A percentile compares a stretch with the other conserved stretches of the same genome.
Conservation (phyloP, 2,888 invertebrate genomes). For the Lasioglossum figueresi region DNA sequence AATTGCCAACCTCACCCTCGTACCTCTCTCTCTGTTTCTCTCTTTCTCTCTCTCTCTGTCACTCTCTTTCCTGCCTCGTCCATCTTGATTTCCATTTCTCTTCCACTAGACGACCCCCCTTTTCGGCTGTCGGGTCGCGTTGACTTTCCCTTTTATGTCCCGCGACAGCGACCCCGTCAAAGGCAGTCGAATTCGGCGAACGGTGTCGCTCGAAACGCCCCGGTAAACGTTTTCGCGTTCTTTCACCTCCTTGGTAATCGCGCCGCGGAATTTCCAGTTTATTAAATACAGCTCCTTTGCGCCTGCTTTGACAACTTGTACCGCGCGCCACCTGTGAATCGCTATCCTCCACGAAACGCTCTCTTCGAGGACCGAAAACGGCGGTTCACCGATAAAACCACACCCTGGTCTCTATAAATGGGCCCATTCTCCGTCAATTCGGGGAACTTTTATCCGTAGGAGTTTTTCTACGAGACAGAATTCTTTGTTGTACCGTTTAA, state of each 20-base stretch:
- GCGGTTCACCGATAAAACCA: not conserved
- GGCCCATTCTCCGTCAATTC: not conserved
- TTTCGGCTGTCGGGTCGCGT: slow-evolving; percentile 34
- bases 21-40: slow-evolving; percentile 36
- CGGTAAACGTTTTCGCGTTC: slow-evolving; percentile 38
- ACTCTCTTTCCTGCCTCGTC: slow-evolving; percentile 6
- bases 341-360: not conserved
- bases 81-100: slow-evolving; percentile 44
- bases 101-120: slow-evolving; percentile 27
- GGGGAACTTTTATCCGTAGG: too few relatives aligned
- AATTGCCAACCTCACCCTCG: slow-evolving; percentile 69
- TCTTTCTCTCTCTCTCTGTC: too few relatives aligned
- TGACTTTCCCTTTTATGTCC: slow-evolving; percentile 46
- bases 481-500: too few relatives aligned
- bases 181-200: slow-evolving; percentile 39
- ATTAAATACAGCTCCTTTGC: slow-evolving; percentile 25
- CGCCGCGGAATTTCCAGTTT: slow-evolving; percentile 18
- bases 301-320: not conserved
- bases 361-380: not conserved
- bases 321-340: not conserved
- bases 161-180: slow-evolving; percentile 13
- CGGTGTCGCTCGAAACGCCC: slow-evolving; percentile 7
- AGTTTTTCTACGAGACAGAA: too few relatives aligned
- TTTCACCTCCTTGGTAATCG: slow-evolving; percentile 29
- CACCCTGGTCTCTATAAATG: not conserved